Evolutionary conservation across 1,140 invertebrate species (phyloP).

Genomic region (Leucophenga varia): DNA sequence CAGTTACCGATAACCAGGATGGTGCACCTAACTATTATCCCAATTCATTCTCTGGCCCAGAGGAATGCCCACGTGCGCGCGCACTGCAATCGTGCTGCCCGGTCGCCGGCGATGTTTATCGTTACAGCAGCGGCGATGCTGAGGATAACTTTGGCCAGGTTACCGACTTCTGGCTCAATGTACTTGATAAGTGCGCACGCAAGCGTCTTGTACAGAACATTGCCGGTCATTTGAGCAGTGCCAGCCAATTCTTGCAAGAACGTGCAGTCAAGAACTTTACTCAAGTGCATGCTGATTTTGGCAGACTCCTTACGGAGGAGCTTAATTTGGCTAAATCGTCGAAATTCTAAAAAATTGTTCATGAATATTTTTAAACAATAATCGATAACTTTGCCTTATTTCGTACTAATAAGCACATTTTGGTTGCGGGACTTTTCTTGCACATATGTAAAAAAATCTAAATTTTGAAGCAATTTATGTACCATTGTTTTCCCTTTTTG

Average conservation of each 20-base stretch:
- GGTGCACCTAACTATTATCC: constrained; percentile 94
- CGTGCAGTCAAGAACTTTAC: constrained; percentile 77
- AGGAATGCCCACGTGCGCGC: constrained; percentile 61
- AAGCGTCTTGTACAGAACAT: constrained; percentile 79
- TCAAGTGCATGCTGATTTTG: constrained; percentile 68
- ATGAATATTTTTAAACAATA: no score
- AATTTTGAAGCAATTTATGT: no score
- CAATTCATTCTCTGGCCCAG: constrained; percentile 88
- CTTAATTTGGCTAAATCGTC: constrained; percentile 63
- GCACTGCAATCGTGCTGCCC: constrained; percentile 60
- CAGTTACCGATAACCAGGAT: constrained; percentile 66
- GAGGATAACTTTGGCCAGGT: constrained; percentile 92
- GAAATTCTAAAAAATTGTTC: constrained; percentile 65
- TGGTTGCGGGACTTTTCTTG: constrained; percentile 22
- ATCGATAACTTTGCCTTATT: no score
- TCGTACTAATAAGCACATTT: constrained; percentile 3
- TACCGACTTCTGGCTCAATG: constrained; percentile 77
- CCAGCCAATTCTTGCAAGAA: constrained; percentile 84
- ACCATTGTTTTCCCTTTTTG: no score
- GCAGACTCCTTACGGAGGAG: constrained; percentile 65
- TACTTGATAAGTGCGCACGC: constrained; percentile 72
- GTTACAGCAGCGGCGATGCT: constrained; percentile 76
- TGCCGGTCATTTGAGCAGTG: constrained; percentile 72
- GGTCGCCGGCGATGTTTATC: constrained; percentile 65
- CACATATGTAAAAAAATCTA: no score